These are phyloP conservation scores for Nyctibius bracteatus DNA, from an alignment of 2,113 vertebrate genomes.

Conservation along the genomic window DNA sequence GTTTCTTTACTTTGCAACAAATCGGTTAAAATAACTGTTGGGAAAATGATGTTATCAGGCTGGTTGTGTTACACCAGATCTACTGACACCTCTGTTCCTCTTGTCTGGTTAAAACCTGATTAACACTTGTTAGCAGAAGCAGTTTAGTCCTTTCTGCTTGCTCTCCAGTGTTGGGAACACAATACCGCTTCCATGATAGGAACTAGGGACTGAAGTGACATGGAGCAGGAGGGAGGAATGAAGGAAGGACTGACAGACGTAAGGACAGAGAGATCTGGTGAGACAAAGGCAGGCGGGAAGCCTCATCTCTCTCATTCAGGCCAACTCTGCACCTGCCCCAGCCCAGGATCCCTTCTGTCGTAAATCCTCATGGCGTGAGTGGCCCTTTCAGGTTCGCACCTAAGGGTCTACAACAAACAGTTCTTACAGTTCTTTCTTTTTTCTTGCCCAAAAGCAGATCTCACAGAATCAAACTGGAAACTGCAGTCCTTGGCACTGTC, in stretches of 20 bases:
- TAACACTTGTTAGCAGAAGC: not conserved
- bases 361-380: not conserved
- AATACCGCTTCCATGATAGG: accelerated
- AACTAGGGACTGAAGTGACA: not conserved
- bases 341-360: not conserved
- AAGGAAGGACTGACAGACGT: not conserved
- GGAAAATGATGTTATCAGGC: not conserved
- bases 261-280: not conserved
- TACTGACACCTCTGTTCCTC: not conserved
- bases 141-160: not conserved
- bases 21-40: not conserved
- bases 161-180: accelerated
- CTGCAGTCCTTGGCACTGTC: not conserved
- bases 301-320: not conserved
- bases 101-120: not conserved
- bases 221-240: accelerated
- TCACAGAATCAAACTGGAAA: not conserved
- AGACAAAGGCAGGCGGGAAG: not conserved
- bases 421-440: not conserved
- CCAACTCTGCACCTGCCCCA: not conserved
- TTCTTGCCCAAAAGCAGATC: not conserved
- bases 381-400: not conserved
- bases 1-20: not conserved
- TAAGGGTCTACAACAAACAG: not conserved
- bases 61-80: not conserved